These are phyloP conservation scores for Chaenodraco wilsoni DNA, from an alignment of 2,797 vertebrate species.

Conservation along the genomic window DNA sequence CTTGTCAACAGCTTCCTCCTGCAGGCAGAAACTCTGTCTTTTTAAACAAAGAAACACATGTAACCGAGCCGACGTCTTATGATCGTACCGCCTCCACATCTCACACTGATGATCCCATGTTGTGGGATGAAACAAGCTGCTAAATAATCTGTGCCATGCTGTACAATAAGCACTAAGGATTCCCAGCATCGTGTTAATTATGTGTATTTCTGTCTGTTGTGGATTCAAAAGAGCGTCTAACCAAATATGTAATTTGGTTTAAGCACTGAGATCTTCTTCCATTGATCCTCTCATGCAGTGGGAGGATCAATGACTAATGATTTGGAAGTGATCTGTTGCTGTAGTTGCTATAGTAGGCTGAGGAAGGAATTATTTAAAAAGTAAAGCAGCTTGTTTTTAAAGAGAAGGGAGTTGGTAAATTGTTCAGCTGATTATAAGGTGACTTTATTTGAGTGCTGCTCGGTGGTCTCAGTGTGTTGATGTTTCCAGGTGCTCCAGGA, in stretches of 20 bases:
- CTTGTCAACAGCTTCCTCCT: not conserved
- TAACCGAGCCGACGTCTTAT: not conserved
- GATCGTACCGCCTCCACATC: not conserved
- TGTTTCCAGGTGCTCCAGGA: conserved; percentile 83
- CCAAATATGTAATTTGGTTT: not conserved
- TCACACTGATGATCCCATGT: conserved; percentile 12
- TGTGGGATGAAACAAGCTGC: conserved; percentile 18
- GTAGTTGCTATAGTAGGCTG: not conserved
- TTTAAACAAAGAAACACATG: not conserved
- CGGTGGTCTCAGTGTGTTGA: not conserved
- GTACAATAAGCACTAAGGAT: conserved; percentile 18
- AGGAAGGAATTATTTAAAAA: conserved; percentile 1
- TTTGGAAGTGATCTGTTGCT: not conserved
- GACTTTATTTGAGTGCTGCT: too few species aligned
- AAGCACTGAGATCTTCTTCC: too few species aligned
- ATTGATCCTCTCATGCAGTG: not conserved
- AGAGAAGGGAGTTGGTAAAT: not conserved
- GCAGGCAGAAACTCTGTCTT: not conserved
- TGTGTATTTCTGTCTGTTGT: conserved; percentile 12
- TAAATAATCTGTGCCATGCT: conserved; percentile 8
- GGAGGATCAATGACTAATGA: conserved; percentile 2
- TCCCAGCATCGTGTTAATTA: conserved; percentile 24
- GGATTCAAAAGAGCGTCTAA: not conserved
- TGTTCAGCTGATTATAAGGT: not conserved
- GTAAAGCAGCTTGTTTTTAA: not conserved